phyloP scores from a whole-genome alignment of 2,797 vertebrate genomes.

The Lophius americanus region DNA sequence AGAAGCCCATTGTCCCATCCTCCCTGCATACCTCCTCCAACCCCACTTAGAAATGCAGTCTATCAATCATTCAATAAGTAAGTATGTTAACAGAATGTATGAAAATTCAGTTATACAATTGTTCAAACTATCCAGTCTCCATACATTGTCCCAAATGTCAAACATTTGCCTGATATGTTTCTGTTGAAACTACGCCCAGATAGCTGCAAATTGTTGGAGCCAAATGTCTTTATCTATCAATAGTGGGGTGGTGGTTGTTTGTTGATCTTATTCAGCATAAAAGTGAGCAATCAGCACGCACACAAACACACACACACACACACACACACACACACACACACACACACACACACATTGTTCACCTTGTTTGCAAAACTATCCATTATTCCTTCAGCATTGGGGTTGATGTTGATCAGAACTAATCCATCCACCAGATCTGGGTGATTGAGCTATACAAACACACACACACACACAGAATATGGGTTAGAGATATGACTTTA shows the following conservation, averaged over 20 bases:
- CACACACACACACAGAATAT: slow-evolving; percentile 14
- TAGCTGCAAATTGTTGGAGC: no score
- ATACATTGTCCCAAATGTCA: no score
- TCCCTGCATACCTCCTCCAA: no score
- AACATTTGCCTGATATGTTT: no score
- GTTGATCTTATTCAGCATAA: background rate
- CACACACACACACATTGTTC: background rate
- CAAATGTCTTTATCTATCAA: background rate
- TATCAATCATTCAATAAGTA: no score
- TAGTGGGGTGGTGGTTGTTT: background rate
- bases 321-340: no score
- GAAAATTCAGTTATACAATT: no score
- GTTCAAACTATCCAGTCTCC: no score
- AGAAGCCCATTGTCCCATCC: no score
- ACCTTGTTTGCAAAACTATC: slow-evolving; percentile 94
- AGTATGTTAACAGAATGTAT: no score
- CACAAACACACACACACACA: background rate
- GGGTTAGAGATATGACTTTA: background rate
- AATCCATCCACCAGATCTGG: slow-evolving; percentile 92
- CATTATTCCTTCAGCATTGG: slow-evolving; percentile 90
- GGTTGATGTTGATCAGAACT: slow-evolving; percentile 92
- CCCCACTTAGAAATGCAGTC: no score
- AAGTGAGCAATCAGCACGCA: background rate
- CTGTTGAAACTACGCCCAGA: no score
- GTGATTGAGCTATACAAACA: slow-evolving; percentile 85